Evolutionary conservation across 2,113 vertebrate genomes (phyloP).

Genomic region (Podarcis muralis): DNA sequence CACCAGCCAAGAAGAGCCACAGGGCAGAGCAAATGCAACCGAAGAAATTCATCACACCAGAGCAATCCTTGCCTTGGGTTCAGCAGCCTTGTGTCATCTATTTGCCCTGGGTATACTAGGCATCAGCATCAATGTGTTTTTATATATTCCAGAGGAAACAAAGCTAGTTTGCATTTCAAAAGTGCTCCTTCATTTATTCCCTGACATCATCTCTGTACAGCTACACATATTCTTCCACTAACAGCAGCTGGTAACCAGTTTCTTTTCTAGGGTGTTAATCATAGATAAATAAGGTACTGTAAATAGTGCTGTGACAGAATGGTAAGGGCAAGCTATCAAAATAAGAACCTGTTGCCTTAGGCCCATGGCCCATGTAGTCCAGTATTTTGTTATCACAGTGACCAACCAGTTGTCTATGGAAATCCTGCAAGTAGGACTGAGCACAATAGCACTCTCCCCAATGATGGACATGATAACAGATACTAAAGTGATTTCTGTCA

Average conservation of each 20-base stretch:
- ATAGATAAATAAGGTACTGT: not conserved
- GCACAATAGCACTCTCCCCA: not conserved
- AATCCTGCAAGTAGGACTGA: too few relatives aligned
- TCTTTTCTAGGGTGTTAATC: not conserved
- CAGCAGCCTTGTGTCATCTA: not conserved
- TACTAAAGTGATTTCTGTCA: slow-evolving; percentile 50
- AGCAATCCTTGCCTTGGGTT: not conserved
- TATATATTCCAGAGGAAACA: not conserved
- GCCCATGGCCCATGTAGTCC: too few relatives aligned
- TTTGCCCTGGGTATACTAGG: not conserved
- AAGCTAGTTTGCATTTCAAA: slow-evolving; percentile 5
- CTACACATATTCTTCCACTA: not conserved
- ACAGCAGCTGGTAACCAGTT: not conserved
- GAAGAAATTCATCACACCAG: not conserved
- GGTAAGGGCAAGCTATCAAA: too few relatives aligned
- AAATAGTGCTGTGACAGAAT: not conserved
- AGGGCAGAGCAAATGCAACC: not conserved
- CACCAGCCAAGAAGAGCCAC: not conserved
- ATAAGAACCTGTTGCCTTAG: too few relatives aligned
- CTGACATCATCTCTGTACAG: too few relatives aligned
- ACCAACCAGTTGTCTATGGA: too few relatives aligned
- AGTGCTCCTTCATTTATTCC: not conserved
- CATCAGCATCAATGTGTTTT: not conserved
- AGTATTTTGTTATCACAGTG: too few relatives aligned
- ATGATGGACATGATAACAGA: slow-evolving; percentile 25